These are phyloP conservation scores for Homarus americanus DNA, from an alignment of 1,140 invertebrate species.

Conservation along the genomic window DNA sequence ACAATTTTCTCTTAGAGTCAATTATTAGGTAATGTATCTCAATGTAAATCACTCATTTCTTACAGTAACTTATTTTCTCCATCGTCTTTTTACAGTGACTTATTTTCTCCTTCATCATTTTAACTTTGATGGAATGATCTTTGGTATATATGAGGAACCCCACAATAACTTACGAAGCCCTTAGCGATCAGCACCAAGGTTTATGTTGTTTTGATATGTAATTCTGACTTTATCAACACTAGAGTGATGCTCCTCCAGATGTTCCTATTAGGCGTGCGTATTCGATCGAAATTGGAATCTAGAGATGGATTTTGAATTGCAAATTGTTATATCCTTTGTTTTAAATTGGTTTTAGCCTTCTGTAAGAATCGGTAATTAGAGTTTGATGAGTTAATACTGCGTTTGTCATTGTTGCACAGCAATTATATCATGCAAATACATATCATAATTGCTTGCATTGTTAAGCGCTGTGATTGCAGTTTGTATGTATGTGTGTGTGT, in stretches of 20 bases:
- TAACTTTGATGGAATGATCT: too few relatives aligned
- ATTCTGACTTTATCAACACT: neutral
- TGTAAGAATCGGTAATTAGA: constrained; percentile 53
- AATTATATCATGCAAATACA: constrained; percentile 65
- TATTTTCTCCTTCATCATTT: too few relatives aligned
- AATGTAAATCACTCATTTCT: too few relatives aligned
- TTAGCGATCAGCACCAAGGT: too few relatives aligned
- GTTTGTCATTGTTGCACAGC: constrained; percentile 43
- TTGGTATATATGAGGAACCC: too few relatives aligned
- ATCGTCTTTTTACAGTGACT: too few relatives aligned
- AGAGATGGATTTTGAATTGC: constrained; percentile 35
- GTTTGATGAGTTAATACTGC: constrained; percentile 57
- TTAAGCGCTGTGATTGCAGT: constrained; percentile 52
- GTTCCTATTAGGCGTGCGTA: neutral
- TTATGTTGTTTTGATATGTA: too few relatives aligned
- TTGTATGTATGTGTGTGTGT: constrained; percentile 25
- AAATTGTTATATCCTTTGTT: constrained; percentile 33
- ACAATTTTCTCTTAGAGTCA: too few relatives aligned
- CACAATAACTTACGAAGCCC: too few relatives aligned
- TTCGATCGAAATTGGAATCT: constrained; percentile 29
- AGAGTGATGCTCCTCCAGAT: neutral
- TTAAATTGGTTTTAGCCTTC: constrained; percentile 37
- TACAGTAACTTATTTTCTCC: too few relatives aligned
- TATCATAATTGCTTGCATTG: constrained; percentile 64
- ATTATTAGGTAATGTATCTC: too few relatives aligned